Evolutionary conservation across 2,888 invertebrate genomes (phyloP).

Genomic region (Caenorhabditis sulstoni): DNA sequence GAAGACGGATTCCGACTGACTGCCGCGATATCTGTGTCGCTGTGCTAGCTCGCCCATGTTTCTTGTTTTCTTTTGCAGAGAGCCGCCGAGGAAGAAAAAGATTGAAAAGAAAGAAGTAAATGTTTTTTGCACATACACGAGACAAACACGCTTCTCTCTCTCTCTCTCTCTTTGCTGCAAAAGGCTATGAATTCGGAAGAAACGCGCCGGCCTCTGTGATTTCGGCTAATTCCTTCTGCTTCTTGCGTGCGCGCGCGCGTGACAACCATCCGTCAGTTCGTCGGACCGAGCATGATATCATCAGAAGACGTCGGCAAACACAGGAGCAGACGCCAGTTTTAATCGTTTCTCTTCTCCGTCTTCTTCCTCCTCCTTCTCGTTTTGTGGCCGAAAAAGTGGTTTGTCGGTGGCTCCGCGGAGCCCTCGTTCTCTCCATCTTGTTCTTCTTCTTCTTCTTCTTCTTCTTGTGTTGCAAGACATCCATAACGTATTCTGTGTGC

Average conservation of each 20-base stretch:
- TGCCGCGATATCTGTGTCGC: constrained; percentile 3
- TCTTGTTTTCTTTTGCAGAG: too few species aligned
- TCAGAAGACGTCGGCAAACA: constrained; percentile 47
- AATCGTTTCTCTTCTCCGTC: constrained; percentile 29
- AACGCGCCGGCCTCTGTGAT: constrained; percentile 24
- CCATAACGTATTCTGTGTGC: constrained; percentile 56
- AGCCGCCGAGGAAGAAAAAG: background rate
- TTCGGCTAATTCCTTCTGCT: constrained; percentile 29
- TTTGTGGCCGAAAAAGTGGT: constrained; percentile 43
- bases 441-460: constrained; percentile 31
- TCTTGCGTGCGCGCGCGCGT: background rate
- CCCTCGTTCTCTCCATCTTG: constrained; percentile 37
- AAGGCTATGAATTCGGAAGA: constrained; percentile 24
- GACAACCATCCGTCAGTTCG: constrained; percentile 32
- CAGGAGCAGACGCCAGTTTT: constrained; percentile 28
- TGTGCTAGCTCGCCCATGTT: background rate
- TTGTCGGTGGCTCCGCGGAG: constrained; percentile 21
- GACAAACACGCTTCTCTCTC: background rate
- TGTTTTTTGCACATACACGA: background rate
- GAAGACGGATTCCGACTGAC: constrained; percentile 39
- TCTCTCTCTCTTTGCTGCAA: constrained; percentile 5
- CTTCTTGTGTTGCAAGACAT: constrained; percentile 46
- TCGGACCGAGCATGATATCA: constrained; percentile 37
- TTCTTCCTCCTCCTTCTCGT: background rate
- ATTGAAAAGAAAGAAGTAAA: constrained; percentile 3